phyloP scores from a whole-genome alignment of 2,797 vertebrate genomes.

The Acanthurus leucopareius region DNA sequence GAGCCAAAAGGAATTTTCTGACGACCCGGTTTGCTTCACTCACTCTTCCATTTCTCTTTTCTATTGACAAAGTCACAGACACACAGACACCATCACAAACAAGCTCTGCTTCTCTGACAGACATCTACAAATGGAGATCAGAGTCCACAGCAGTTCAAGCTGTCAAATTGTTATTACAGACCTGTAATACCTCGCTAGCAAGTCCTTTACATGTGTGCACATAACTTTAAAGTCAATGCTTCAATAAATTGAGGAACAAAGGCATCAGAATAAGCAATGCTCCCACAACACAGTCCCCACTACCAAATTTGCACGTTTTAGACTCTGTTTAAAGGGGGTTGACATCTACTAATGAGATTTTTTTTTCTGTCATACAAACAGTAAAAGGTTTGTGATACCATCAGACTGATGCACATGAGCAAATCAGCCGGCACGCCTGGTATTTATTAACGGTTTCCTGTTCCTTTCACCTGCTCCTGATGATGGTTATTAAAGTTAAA shows the following conservation, averaged over 20 bases:
- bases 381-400: neutral
- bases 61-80: constrained; percentile 26
- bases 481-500: neutral
- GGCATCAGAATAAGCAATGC: no score
- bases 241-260: no score
- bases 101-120: constrained; percentile 1
- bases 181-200: no score
- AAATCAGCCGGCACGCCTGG: neutral
- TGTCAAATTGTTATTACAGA: constrained; percentile 25
- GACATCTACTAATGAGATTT: neutral
- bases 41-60: constrained; percentile 31
- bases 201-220: no score
- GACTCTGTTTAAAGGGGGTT: neutral
- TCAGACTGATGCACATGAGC: neutral
- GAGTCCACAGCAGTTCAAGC: constrained; percentile 3
- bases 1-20: constrained; percentile 40
- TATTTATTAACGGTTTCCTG: neutral
- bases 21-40: constrained; percentile 31
- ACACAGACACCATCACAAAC: constrained; percentile 16
- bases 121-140: constrained; percentile 18
- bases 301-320: neutral
- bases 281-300: no score
- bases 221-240: no score
- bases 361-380: neutral
- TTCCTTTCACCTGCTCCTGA: neutral